Evolutionary conservation across 2,888 invertebrate genomes (phyloP).

Genomic region (Erebia aethiops): DNA sequence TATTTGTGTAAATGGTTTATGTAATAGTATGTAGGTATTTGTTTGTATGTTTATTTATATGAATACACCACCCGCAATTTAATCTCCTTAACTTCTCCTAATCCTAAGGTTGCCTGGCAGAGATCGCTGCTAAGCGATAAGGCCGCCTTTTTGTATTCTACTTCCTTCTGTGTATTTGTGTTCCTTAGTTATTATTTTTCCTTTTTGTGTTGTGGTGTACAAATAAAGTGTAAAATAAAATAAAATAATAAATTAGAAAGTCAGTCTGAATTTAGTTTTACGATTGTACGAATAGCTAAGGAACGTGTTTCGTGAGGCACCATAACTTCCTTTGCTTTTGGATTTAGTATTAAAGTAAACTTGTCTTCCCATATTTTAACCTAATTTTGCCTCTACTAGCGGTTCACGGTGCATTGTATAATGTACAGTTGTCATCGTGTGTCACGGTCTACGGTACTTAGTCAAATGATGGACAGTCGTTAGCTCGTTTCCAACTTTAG

Average conservation of each 20-base stretch:
- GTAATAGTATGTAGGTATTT: too few species aligned
- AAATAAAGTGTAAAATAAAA: too few species aligned
- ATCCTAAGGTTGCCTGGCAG: too few species aligned
- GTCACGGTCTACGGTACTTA: constrained; percentile 9
- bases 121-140: too few species aligned
- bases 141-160: too few species aligned
- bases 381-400: background rate
- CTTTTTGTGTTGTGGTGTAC: too few species aligned
- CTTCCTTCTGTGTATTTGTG: too few species aligned
- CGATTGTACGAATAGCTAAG: background rate
- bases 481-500: constrained; percentile 20
- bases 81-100: too few species aligned
- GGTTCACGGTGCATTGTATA: constrained; percentile 14
- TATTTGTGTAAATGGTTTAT: too few species aligned
- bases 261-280: background rate
- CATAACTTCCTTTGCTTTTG: background rate
- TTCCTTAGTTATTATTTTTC: too few species aligned
- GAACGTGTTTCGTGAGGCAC: background rate
- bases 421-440: constrained; percentile 13
- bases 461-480: constrained; percentile 21
- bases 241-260: background rate
- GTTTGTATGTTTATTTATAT: too few species aligned
- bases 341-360: background rate
- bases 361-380: background rate
- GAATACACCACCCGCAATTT: too few species aligned